Base-by-base conservation (phyloP, 1,140 invertebrate species). In the Ericerus pela region DNA sequence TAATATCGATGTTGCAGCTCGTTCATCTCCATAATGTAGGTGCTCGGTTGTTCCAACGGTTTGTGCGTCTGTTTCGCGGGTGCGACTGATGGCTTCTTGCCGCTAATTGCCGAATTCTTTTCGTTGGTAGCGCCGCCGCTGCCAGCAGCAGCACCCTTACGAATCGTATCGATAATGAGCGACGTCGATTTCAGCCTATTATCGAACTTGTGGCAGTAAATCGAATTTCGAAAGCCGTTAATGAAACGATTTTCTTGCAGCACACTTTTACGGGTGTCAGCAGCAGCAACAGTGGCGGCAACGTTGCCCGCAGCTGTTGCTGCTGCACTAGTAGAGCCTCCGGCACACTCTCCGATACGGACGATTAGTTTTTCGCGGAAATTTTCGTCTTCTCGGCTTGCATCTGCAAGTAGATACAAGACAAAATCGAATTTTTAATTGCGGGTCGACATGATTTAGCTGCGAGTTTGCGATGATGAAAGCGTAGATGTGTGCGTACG, bases 371-470 rank as follows among this genome's bases (percentile, higher is more conserved):
- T 47, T 47, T 47, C 41, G 4, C 26, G 41, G 16, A 47, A 24
- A 47, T 47, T 47, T 47, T 47, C 41, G 16, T 5, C 14, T 10
- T 47, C 26, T 20, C 26, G 41, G 41, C 41, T 47, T 5, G 41
- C 18, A 47, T 47, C 41, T 47, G 41, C 20, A 47, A 47, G 41
- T 47, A 47, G 8, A 47, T 47, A 47, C 2, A 47, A n/a, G n/a
- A n/a, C n/a, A n/a, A n/a, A n/a, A n/a, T n/a, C n/a, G n/a, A n/a
- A n/a, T n/a, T n/a, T n/a, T n/a, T n/a, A n/a, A n/a, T n/a, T n/a
- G n/a, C n/a, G n/a, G n/a, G n/a, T n/a, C n/a, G n/a, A n/a, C n/a
- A n/a, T n/a, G n/a, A n/a, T n/a, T n/a, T n/a, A n/a, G n/a, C n/a
- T n/a, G n/a, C n/a, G n/a, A n/a, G n/a, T n/a, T n/a, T n/a, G n/a